These are phyloP conservation scores for Oreocharis arfaki DNA, from an alignment of 2,113 vertebrate genomes.

Conservation along the genomic window DNA sequence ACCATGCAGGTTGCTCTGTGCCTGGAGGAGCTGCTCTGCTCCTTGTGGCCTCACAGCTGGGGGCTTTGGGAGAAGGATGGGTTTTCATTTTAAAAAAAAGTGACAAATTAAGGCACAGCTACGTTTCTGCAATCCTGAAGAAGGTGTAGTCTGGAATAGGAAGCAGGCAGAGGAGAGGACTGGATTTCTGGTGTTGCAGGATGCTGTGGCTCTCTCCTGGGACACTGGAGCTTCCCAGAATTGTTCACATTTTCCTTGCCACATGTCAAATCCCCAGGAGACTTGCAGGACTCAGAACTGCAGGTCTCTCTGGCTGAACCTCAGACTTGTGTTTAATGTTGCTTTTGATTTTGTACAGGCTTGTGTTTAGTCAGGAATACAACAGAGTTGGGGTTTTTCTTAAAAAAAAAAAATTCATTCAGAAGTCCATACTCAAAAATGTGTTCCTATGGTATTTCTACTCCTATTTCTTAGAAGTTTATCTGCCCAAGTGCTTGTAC, in stretches of 20 bases:
- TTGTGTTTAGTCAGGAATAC: not conserved
- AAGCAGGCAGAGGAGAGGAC: not conserved
- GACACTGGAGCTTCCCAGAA: not conserved
- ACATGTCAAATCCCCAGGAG: not conserved
- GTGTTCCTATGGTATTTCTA: not conserved
- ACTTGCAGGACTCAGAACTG: not conserved
- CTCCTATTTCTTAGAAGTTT: not conserved
- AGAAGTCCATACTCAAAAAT: too few species aligned
- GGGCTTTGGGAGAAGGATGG: not conserved
- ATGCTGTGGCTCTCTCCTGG: not conserved
- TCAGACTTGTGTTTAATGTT: not conserved
- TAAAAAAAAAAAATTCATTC: not conserved
- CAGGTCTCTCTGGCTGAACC: not conserved
- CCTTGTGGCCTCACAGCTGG: too few species aligned
- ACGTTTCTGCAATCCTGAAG: not conserved
- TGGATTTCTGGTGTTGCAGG: not conserved
- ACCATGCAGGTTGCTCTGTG: not conserved
- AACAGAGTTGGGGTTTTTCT: not conserved
- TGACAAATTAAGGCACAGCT: not conserved
- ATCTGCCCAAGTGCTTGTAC: not conserved
- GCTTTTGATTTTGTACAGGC: not conserved
- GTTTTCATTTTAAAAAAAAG: not conserved
- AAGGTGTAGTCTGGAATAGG: not conserved
- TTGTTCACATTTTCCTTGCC: not conserved
- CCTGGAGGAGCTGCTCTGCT: not conserved